Percentiles rank a stretch among this genome's conserved stretches.
These are phyloP conservation scores for Nasonia oneida DNA, from an alignment of 2,888 invertebrate genomes.

Conservation along the genomic window DNA sequence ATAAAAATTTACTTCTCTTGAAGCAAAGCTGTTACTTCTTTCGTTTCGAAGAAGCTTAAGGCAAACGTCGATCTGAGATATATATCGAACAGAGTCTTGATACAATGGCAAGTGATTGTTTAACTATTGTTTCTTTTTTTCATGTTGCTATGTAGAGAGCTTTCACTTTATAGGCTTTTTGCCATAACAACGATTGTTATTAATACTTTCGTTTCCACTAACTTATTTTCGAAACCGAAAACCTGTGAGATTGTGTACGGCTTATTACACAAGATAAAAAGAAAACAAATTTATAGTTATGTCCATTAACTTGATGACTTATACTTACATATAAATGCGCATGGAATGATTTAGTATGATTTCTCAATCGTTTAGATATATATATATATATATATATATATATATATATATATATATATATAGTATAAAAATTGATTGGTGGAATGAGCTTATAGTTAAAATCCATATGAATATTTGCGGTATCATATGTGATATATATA, in stretches of 20 bases:
- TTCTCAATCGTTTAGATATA: conserved; percentile 60
- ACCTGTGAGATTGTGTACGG: conserved; percentile 27
- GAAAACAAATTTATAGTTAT: conserved; percentile 52
- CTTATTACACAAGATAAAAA: conserved; percentile 32
- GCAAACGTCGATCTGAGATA: conserved; percentile 58
- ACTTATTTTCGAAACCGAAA: conserved; percentile 44
- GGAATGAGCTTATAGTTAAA: conserved; percentile 62
- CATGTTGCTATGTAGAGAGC: conserved; percentile 65
- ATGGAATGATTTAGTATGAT: conserved; percentile 67
- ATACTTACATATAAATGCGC: conserved; percentile 65
- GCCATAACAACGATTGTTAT: conserved; percentile 60
- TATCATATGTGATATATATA: neutral
- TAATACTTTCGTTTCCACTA: conserved; percentile 66
- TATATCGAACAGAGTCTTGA: conserved; percentile 65
- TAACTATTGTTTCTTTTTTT: conserved; percentile 53
- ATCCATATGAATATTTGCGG: conserved; percentile 56
- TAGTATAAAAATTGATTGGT: conserved; percentile 59
- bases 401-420: conserved; percentile 43
- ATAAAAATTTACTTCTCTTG: conserved; percentile 43
- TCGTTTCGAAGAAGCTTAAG: conserved; percentile 52
- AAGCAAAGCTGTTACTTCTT: conserved; percentile 46
- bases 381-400: conserved; percentile 42
- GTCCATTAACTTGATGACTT: conserved; percentile 58
- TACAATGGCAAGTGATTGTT: conserved; percentile 64
- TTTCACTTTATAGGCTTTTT: conserved; percentile 56